Evolutionary conservation across 2,113 vertebrate genomes (phyloP).

Genomic region (Sisor rabdophorus): DNA sequence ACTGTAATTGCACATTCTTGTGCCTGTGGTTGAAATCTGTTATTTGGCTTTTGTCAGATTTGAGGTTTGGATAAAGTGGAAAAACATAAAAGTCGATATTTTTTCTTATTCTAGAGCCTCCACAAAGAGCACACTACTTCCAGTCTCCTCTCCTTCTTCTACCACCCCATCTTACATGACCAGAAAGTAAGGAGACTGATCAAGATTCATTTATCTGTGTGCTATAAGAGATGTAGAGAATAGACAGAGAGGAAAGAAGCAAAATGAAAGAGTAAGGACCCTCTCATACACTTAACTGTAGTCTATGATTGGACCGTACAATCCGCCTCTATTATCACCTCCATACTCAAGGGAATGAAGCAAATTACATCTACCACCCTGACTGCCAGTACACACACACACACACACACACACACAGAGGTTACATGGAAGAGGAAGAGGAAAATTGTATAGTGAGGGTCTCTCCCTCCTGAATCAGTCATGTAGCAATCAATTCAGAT

Average conservation of each 20-base stretch:
- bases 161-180: neutral
- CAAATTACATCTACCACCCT: constrained; percentile 46
- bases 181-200: constrained; percentile 38
- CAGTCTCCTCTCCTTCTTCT: constrained; percentile 2
- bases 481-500: constrained; percentile 47
- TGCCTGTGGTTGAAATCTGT: neutral
- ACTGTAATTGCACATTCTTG: neutral
- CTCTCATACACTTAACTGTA: constrained; percentile 46
- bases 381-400: constrained; percentile 23
- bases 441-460: constrained; percentile 26
- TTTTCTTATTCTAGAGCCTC: constrained; percentile 30
- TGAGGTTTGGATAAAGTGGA: constrained; percentile 26
- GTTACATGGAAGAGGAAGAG: constrained; percentile 28
- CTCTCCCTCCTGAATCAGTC: constrained; percentile 33
- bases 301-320: constrained; percentile 45
- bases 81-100: constrained; percentile 35
- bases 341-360: constrained; percentile 42
- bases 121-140: neutral
- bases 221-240: constrained; percentile 29
- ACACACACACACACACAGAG: constrained; percentile 15
- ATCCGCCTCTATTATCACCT: constrained; percentile 52
- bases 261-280: constrained; percentile 41
- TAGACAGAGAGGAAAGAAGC: constrained; percentile 17
- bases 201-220: constrained; percentile 33
- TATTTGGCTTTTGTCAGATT: constrained; percentile 5